These are phyloP conservation scores for Achroia grisella DNA, from an alignment of 1,140 invertebrate species.

Conservation along the genomic window DNA sequence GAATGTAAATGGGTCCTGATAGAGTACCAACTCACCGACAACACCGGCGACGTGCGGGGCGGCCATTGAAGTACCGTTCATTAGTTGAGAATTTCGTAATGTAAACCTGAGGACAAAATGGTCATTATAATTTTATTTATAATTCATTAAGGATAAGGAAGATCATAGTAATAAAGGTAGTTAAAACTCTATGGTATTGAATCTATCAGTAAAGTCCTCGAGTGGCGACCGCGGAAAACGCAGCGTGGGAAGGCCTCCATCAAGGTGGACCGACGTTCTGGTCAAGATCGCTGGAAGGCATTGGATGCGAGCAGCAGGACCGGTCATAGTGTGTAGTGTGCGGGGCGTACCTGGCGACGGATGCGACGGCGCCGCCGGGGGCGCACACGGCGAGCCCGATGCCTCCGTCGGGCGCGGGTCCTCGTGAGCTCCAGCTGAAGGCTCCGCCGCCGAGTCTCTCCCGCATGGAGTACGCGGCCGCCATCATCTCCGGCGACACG, in stretches of 20 bases:
- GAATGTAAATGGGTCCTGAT: too few species aligned
- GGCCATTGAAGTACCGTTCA: slow-evolving; percentile 98
- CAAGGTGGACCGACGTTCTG: too few species aligned
- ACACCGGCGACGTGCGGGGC: slow-evolving; percentile 95
- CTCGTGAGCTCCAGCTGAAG: slow-evolving; percentile 97
- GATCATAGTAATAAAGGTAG: too few species aligned
- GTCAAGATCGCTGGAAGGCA: too few species aligned
- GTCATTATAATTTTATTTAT: too few species aligned
- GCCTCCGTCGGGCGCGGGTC: slow-evolving; percentile 91
- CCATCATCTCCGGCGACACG: slow-evolving; percentile 98
- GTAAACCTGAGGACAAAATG: slow-evolving; percentile 85
- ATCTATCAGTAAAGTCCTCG: too few species aligned
- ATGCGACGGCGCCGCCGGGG: slow-evolving; percentile 96
- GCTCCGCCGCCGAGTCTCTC: slow-evolving; percentile 88
- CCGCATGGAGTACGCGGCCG: slow-evolving; percentile 93
- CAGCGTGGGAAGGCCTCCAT: too few species aligned
- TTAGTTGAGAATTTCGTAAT: slow-evolving; percentile 88
- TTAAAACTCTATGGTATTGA: too few species aligned
- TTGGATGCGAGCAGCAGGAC: too few species aligned
- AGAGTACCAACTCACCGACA: slow-evolving; percentile 76
- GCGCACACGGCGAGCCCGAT: slow-evolving; percentile 93
- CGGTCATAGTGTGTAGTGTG: slow-evolving; percentile 65
- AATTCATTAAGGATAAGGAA: too few species aligned
- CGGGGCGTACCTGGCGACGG: slow-evolving; percentile 89
- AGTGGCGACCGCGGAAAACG: too few species aligned